Evolutionary conservation across 2,113 vertebrate species (phyloP), one percentile per base, ranked within the genome.

Genomic region (Chionis minor): DNA sequence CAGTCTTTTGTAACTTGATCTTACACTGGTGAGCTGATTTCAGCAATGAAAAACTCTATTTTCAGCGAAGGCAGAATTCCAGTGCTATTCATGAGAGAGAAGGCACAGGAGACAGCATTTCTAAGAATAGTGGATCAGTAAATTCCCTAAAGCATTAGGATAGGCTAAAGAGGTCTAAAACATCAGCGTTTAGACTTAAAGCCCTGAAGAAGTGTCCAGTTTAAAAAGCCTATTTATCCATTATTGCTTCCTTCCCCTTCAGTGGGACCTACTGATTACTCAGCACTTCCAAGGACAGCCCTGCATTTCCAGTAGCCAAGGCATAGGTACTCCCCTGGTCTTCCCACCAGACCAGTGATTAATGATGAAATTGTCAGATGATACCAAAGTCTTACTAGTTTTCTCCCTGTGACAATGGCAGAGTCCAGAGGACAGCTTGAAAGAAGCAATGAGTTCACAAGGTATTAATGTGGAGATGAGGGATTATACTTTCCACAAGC

Each of bases 81-180:
- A 84, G 7, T 0, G 2, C 3, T 75, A 12, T 32, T 87, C 16
- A n/a, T 5, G 17, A 65, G 17, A 4, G 12, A 55, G 18, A 74
- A 52, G 5, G 6, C 38, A 28, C 6, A 42, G 28, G 45, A 52
- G 24, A 55, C 14, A 70, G 22, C 13, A 17, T 91, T 72, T 62
- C 7, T 56, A 52, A 71, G 22, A 63, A 21, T 17, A 26, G 42
- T 12, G 14, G 12, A 21, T 33, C 47, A 19, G 30, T 24, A 15
- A 69, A 35, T 4, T 2, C 3, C 15, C 10, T 11, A 9, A n/a
- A 59, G 28, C 2, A 4, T 20, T 49, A 47, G 22, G 19, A 8
- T 47, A 52, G 16, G 14, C 12, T 59, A 61, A 61, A n/a, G 51
- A 32, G 58, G 16, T n/a, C 27, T 67, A 35, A 67, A 42, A 11